Conservation (phyloP, 2,113 vertebrate species). For the Coptodon rendalli region DNA sequence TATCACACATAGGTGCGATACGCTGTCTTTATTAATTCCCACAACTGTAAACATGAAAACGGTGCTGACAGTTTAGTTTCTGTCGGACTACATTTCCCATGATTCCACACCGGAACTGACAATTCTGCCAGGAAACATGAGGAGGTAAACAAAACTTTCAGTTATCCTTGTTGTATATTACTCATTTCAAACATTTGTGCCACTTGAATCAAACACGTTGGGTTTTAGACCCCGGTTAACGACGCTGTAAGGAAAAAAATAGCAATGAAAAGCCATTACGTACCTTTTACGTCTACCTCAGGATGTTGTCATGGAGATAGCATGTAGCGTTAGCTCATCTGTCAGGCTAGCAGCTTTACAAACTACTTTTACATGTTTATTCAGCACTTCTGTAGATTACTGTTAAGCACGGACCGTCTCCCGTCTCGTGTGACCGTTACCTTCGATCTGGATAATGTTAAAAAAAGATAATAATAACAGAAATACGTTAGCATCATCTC, state of each 20-base stretch:
- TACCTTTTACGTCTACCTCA: neutral
- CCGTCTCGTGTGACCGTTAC: neutral
- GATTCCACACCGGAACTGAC: constrained; percentile 7
- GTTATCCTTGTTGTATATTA: neutral
- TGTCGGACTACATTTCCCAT: constrained; percentile 64
- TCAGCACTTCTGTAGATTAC: neutral
- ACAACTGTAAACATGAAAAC: neutral
- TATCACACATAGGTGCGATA: neutral
- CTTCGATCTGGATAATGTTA: neutral
- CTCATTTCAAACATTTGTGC: accelerated
- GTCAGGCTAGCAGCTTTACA: neutral
- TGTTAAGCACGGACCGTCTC: neutral
- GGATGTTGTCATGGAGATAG: constrained; percentile 31
- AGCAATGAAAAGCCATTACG: neutral
- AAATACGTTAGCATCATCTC: neutral
- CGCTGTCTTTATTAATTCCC: neutral
- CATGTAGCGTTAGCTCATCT: neutral
- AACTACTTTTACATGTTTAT: neutral
- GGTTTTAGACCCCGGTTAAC: accelerated
- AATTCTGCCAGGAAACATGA: constrained; percentile 44
- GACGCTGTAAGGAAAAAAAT: accelerated
- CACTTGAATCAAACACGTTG: accelerated
- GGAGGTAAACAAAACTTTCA: constrained; percentile 54
- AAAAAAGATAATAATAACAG: accelerated
- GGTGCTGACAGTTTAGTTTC: accelerated